Evolutionary conservation across 1,140 invertebrate species (phyloP).

Genomic region (Lanistes nyassanus): DNA sequence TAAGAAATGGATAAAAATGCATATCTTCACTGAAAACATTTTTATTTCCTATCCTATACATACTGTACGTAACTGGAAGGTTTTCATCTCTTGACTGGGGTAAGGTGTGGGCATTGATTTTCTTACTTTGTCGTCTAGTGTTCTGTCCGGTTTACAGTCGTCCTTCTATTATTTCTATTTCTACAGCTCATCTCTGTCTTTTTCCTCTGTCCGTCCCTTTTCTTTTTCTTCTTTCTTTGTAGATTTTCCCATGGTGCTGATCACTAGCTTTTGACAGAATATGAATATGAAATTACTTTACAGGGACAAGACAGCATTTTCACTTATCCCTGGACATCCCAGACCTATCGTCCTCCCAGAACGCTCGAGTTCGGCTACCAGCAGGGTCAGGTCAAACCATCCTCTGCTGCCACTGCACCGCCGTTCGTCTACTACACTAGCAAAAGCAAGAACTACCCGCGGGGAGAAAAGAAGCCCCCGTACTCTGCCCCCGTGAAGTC

Average conservation of each 20-base stretch:
- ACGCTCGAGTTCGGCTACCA: background rate
- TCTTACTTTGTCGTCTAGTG: too few species aligned
- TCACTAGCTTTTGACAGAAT: too few species aligned
- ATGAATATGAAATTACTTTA: background rate
- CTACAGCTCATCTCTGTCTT: background rate
- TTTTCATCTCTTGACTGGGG: too few species aligned
- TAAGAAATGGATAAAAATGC: too few species aligned
- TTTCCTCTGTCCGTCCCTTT: background rate
- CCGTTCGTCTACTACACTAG: constrained; percentile 29
- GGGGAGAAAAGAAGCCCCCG: constrained; percentile 19
- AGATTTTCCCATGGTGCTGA: too few species aligned
- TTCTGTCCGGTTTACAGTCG: too few species aligned
- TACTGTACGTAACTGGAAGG: too few species aligned
- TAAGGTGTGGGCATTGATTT: too few species aligned
- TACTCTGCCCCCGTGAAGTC: constrained; percentile 31
- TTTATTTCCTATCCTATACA: too few species aligned
- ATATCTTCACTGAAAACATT: too few species aligned
- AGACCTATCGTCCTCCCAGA: constrained; percentile 18
- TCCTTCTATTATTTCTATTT: background rate
- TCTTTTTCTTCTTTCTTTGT: background rate
- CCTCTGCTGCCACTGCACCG: constrained; percentile 16
- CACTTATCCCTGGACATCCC: constrained; percentile 42
- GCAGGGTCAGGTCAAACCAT: constrained; percentile 9
- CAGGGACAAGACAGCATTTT: constrained; percentile 38
- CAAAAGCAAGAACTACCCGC: constrained; percentile 7